phyloP scores from a whole-genome alignment of 2,113 vertebrate species.

The Chionomys nivalis region DNA sequence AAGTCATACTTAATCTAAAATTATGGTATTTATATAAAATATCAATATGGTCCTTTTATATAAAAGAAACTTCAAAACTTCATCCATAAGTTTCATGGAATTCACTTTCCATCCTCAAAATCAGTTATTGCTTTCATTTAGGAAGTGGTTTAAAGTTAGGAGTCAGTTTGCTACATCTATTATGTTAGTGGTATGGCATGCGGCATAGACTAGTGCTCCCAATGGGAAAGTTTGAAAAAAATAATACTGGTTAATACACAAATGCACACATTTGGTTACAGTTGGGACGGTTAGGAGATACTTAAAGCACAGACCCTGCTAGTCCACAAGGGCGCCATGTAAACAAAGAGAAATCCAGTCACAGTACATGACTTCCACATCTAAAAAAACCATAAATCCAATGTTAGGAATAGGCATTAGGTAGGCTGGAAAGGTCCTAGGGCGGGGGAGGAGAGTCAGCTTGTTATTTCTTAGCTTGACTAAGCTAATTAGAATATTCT shows the following conservation, averaged over 20 bases:
- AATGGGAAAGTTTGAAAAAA: background rate
- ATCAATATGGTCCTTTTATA: background rate
- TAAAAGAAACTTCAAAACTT: constrained; percentile 14
- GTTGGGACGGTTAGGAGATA: constrained; percentile 73
- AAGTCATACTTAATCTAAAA: constrained; percentile 49
- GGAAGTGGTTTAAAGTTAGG: constrained; percentile 64
- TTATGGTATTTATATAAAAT: constrained; percentile 26
- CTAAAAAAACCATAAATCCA: constrained; percentile 80
- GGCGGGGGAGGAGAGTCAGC: background rate
- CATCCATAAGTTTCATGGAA: constrained; percentile 52
- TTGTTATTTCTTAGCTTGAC: constrained; percentile 32
- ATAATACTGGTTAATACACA: constrained; percentile 67
- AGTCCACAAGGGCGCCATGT: constrained; percentile 74
- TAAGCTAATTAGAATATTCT: constrained; percentile 35
- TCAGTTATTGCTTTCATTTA: constrained; percentile 57
- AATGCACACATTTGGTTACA: constrained; percentile 64
- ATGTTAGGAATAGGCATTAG: constrained; percentile 64
- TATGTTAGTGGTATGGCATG: constrained; percentile 68
- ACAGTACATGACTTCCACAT: constrained; percentile 78
- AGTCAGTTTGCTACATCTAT: background rate
- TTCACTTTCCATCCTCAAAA: constrained; percentile 77
- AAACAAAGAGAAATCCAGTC: constrained; percentile 80
- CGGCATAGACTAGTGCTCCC: constrained; percentile 48
- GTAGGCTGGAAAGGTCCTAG: constrained; percentile 15
- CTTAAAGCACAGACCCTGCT: constrained; percentile 81